Conservation (phyloP, 2,113 vertebrate species). For the Urocynchramus pylzowi region DNA sequence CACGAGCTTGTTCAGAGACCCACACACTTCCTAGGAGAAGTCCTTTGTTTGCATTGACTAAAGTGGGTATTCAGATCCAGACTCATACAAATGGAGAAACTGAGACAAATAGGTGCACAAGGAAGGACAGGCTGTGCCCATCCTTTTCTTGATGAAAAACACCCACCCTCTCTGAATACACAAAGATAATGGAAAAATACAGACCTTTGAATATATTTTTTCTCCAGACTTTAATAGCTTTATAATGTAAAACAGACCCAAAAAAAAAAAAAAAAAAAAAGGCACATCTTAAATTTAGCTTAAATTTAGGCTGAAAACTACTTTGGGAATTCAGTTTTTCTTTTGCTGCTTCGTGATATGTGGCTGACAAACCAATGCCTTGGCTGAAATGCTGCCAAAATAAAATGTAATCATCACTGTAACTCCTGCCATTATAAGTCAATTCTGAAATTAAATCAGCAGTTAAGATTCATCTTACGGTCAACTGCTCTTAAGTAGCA, state of each 20-base stretch:
- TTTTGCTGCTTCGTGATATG: neutral
- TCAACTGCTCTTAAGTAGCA: neutral
- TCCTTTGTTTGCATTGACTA: conserved; percentile 38
- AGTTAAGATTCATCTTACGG: neutral
- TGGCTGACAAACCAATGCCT: neutral
- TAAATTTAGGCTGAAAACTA: neutral
- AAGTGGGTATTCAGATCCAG: neutral
- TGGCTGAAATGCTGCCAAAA: neutral
- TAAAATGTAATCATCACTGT: neutral
- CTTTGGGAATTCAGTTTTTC: neutral
- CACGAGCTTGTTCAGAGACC: neutral
- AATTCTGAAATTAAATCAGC: conserved; percentile 40
- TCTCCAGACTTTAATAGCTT: neutral
- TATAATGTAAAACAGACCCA: neutral
- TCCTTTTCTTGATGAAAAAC: neutral
- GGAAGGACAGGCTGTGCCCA: neutral
- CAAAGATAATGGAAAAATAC: conserved; percentile 9
- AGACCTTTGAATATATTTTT: neutral
- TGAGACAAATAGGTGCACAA: neutral
- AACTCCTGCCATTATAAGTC: neutral
- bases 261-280: neutral
- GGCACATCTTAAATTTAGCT: neutral
- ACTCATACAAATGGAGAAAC: neutral
- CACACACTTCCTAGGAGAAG: neutral
- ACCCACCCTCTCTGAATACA: neutral